Evolutionary conservation across 1,140 invertebrate species (phyloP), one percentile per base, ranked within the genome.

Genomic region (Aporrectodea caliginosa): DNA sequence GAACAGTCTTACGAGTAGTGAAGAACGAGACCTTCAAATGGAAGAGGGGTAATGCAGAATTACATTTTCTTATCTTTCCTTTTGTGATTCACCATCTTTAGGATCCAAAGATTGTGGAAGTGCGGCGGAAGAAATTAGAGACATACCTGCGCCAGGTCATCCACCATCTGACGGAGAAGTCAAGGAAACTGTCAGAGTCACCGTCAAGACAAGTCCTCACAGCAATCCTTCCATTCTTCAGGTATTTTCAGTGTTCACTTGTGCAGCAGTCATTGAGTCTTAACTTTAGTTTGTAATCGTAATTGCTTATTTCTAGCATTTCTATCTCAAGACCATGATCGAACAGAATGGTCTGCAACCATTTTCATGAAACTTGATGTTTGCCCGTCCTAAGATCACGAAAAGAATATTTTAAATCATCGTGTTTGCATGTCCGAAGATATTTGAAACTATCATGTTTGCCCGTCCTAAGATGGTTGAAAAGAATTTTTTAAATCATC

Each of bases 21-120:
- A 35, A 70, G 75, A 27, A 43, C 31, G 22, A 2, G 75, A 1
- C 1, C 35, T n/a, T 74, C 22, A 34, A 32, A 31, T 27, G 29
- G 12, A 14, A 16, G 22, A 22, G 16, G 29, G 16, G 16, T 31
- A 69, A 33, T 35, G 76, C n/a, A 30, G 2, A 14, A 73, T 32
- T 32, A n/a, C 32, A 35, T 76, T 31, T 2, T 74, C 16, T 81
- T 79, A 34, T 85, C 16, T 77, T 27, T 68, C 35, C 30, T 22
- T 68, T 32, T 30, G 29, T 1, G 35, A 31, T 30, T 33, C 30
- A 2, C 29, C 29, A 27, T 22, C 85, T 85, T 29, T 82, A 95
- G 93, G 93, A 94, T 86, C 91, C 92, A 0, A 91, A 91, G 84
- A 91, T 95, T 84, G 94, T 96, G 32, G 94, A 95, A 87, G 91